Conservation (phyloP, 2,113 vertebrate genomes). For the Pao palembangensis region DNA sequence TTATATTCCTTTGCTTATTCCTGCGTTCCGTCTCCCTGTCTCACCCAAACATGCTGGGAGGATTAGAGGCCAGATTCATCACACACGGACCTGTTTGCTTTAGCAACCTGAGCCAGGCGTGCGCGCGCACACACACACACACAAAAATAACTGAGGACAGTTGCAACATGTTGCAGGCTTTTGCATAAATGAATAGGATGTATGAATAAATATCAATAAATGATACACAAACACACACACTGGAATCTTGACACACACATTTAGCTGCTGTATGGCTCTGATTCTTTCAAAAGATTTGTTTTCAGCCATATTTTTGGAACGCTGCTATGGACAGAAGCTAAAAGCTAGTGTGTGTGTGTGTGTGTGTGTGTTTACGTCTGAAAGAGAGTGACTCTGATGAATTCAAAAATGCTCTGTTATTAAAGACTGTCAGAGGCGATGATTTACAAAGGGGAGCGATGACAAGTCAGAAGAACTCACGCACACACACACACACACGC, state of each 20-base stretch:
- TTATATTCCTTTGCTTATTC: constrained; percentile 71
- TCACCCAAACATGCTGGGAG: constrained; percentile 71
- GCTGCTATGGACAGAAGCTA: too few relatives aligned
- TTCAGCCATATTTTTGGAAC: too few relatives aligned
- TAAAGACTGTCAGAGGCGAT: constrained; percentile 79
- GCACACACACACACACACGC: constrained; percentile 48
- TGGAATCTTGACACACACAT: too few relatives aligned
- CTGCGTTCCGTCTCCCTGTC: constrained; percentile 62
- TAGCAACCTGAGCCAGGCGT: constrained; percentile 73
- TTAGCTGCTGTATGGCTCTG: too few relatives aligned
- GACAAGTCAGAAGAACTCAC: constrained; percentile 78
- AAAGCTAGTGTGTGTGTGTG: constrained; percentile 9
- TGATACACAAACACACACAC: too few relatives aligned
- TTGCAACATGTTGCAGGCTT: constrained; percentile 8
- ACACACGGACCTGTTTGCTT: constrained; percentile 74
- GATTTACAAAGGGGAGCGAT: constrained; percentile 79
- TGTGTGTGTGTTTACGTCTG: constrained; percentile 19
- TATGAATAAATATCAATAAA: too few relatives aligned
- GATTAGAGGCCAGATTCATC: constrained; percentile 76
- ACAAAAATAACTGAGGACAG: neutral
- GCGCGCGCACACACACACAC: constrained; percentile 22
- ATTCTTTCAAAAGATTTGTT: too few relatives aligned
- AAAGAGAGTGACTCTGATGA: constrained; percentile 63
- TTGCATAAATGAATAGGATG: too few relatives aligned
- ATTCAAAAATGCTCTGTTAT: constrained; percentile 81